These are phyloP conservation scores for Phytoseiulus persimilis DNA, from an alignment of 2,888 invertebrate genomes.

Conservation along the genomic window DNA sequence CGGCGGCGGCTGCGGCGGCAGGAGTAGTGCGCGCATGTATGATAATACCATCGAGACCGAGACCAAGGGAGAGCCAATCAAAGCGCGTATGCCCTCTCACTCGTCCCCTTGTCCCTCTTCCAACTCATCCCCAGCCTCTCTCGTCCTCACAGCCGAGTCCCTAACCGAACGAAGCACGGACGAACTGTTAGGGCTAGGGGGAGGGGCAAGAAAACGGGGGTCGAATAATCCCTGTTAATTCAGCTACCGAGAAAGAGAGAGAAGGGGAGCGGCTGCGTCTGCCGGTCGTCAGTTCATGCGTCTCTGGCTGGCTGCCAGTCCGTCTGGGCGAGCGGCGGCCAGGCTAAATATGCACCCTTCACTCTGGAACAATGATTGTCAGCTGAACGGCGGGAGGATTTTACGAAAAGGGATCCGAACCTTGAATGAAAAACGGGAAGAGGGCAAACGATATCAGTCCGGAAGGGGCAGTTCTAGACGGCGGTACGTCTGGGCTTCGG, in stretches of 20 bases:
- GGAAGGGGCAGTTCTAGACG: no score
- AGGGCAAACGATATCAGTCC: neutral
- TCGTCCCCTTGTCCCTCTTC: neutral
- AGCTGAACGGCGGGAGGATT: neutral
- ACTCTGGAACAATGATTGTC: constrained; percentile 39
- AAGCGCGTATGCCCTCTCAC: constrained; percentile 38
- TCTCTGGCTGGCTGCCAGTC: neutral
- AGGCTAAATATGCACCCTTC: constrained; percentile 34
- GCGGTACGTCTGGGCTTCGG: no score
- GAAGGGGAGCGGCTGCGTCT: neutral
- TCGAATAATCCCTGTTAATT: constrained; percentile 36
- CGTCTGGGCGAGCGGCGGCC: neutral
- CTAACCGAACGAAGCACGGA: neutral
- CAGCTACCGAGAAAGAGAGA: constrained; percentile 14
- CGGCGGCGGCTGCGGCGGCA: constrained; percentile 9
- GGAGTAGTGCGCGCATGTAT: constrained; percentile 30
- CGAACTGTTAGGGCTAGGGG: neutral
- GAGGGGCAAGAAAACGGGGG: neutral
- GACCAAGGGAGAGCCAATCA: constrained; percentile 30
- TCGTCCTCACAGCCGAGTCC: neutral
- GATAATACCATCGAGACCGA: constrained; percentile 37
- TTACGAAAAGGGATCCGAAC: neutral
- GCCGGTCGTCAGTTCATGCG: neutral
- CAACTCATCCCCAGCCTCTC: neutral
- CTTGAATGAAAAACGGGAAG: neutral